Evolutionary conservation across 2,888 invertebrate species (phyloP).

Genomic region (Melitaea athalia): DNA sequence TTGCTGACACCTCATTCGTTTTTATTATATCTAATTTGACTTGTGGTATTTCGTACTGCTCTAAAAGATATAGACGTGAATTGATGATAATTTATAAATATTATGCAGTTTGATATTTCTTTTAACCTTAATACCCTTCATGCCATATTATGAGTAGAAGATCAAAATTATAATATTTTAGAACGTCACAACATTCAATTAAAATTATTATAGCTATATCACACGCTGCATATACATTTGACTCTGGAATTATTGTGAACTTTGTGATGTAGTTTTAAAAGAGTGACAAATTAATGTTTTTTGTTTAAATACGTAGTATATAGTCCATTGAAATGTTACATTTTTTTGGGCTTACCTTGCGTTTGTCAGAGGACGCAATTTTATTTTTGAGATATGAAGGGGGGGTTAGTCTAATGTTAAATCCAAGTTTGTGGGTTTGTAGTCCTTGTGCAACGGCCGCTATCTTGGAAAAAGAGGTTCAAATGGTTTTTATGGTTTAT

Average conservation of each 20-base stretch:
- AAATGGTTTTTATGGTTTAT: no score
- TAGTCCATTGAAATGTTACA: no score
- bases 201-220: background rate
- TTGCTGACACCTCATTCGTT: conserved; percentile 38
- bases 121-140: background rate
- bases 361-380: no score
- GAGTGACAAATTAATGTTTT: no score
- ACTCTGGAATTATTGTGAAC: background rate
- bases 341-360: no score
- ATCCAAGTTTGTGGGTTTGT: no score
- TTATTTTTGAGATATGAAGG: no score
- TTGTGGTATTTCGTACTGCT: conserved; percentile 46
- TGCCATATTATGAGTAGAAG: background rate
- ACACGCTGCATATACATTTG: background rate
- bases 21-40: conserved; percentile 51
- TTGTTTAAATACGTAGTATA: no score
- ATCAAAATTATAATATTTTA: background rate
- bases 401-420: no score
- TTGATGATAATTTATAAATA: conserved; percentile 26
- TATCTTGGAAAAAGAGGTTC: no score
- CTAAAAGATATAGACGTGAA: conserved; percentile 28
- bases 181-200: background rate
- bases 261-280: no score
- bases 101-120: conserved; percentile 17
- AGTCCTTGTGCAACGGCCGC: no score